Evolutionary conservation across 2,797 vertebrate genomes (phyloP), one percentile per base, ranked within the genome.

Genomic region (Picus viridis): DNA sequence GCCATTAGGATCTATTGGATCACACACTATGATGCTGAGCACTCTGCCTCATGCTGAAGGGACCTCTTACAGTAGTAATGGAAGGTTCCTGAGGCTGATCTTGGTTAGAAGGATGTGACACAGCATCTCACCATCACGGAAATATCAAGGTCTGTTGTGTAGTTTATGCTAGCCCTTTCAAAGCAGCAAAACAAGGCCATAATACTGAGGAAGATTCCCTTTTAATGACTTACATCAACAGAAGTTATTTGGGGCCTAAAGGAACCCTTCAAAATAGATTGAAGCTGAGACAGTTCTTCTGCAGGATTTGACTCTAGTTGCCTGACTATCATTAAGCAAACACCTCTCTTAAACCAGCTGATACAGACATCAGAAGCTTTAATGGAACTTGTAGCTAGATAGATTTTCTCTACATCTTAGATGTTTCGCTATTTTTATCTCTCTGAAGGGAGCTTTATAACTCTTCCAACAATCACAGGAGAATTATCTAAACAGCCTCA

Each of bases 91-190:
- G 19, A 62, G 43, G 56, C 30, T 75, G 56, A 2, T n/a, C 53
- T 68, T 54, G 39, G 5, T 34, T n/a, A 49, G 54, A 24, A 76
- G 32, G 70, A 19, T 19, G 34, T 58, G 62, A 47, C 45, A 9
- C 30, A 41, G 54, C 23, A 19, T 29, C 43, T 79, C 18, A 30
- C 15, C 74, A 27, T 1, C 8, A 19, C 57, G 63, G 53, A 73
- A 64, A 18, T 30, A 14, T 4, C 41, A 45, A 22, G 5, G 16
- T 15, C 22, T 1, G 1, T 26, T 12, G 1, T 15, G 63, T n/a
- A 32, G 16, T 53, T 47, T 59, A 9, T 29, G 23, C 5, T 47
- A 75, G 27, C 13, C 36, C 22, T 83, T 82, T n/a, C 27, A 58
- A 81, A 70, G 57, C 16, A 34, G 51, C 24, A 41, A 34, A 69